Base-by-base conservation (phyloP, 2,888 invertebrate species). In the Maniola hyperantus region DNA sequence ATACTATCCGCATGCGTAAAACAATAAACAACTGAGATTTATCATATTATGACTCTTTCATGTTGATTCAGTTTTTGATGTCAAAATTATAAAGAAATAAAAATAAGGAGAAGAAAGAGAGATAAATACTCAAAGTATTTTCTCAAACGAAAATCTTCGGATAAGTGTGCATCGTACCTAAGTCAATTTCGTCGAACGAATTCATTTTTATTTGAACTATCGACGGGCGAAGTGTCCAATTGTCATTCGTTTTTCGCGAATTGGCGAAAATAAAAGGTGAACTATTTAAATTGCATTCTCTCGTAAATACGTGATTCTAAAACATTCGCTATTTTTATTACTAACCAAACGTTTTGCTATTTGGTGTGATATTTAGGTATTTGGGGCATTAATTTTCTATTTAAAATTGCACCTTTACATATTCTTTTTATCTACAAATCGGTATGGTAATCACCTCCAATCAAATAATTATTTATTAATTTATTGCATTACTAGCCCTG, bases 201-300 rank as follows among this genome's bases (percentile, higher is more conserved):
- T 66, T 66, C 62, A 66, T 66, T 66, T 66, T 62, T 66, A 66
- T 66, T 66, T 57, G 50, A 39, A 62, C 66, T 57, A 62, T 66
- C 66, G 57, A 57, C 61, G 61, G 42, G 62, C 50, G 48, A 65
- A 66, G 62, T 62, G 61, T 61, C 61, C 66, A 57, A 66, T 62
- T 62, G 66, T 57, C 61, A 61, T 61, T 61, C 54, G 54, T 55
- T 66, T 66, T 59, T 61, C 51, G 60, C 26, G 50, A 36, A 66
- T 59, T 63, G 54, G 54, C 63, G 34, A 54, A 63, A 62, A 62
- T 60, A 57, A 59, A 67, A 63, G 44, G 61, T 44, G 39, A 59
- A 63, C 59, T 63, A 63, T 67, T 63, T n/a, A 58, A 59, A 67
- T 67, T 54, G 50, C 53, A 63, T 54, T 63, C 54, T 63, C 39